phyloP scores from a whole-genome alignment of 2,888 invertebrate species.

The Cerastis leucographa region DNA sequence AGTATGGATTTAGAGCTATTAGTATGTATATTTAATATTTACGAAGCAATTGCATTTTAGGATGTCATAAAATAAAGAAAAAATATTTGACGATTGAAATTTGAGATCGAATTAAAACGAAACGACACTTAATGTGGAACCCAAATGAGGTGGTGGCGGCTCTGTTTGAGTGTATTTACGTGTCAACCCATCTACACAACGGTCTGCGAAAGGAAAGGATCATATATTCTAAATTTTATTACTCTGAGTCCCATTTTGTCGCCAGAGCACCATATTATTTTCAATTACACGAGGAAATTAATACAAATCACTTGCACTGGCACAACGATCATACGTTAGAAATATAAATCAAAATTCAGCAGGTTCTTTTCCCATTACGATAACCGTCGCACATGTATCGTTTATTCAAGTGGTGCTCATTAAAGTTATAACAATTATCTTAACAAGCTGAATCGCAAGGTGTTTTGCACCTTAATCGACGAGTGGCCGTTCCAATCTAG shows the following conservation, averaged over 20 bases:
- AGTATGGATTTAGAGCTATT: slow-evolving; percentile 31
- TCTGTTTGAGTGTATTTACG: slow-evolving; percentile 79
- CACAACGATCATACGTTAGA: slow-evolving; percentile 13
- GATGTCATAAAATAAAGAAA: slow-evolving; percentile 42
- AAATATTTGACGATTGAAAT: slow-evolving; percentile 68
- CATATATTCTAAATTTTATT: slow-evolving; percentile 71
- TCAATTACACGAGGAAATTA: slow-evolving; percentile 49
- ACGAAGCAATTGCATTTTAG: slow-evolving; percentile 55
- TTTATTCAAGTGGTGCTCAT: slow-evolving; percentile 69
- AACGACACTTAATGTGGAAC: slow-evolving; percentile 74
- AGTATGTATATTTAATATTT: slow-evolving; percentile 46
- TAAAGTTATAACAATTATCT: slow-evolving; percentile 76
- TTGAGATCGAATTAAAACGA: slow-evolving; percentile 74
- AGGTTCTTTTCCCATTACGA: slow-evolving; percentile 19
- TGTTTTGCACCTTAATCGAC: slow-evolving; percentile 86
- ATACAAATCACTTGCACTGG: slow-evolving; percentile 21
- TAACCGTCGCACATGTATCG: slow-evolving; percentile 27
- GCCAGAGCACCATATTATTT: slow-evolving; percentile 51
- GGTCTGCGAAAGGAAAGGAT: slow-evolving; percentile 70
- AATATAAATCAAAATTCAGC: slow-evolving; percentile 44
- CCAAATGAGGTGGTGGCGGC: slow-evolving; percentile 74
- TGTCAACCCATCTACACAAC: slow-evolving; percentile 72
- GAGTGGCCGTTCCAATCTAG: slow-evolving; percentile 83
- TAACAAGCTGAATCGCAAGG: slow-evolving; percentile 77
- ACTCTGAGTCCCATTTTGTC: slow-evolving; percentile 51